phyloP scores from a whole-genome alignment of 1,140 invertebrate genomes.

The Aphaenogaster rudis region DNA sequence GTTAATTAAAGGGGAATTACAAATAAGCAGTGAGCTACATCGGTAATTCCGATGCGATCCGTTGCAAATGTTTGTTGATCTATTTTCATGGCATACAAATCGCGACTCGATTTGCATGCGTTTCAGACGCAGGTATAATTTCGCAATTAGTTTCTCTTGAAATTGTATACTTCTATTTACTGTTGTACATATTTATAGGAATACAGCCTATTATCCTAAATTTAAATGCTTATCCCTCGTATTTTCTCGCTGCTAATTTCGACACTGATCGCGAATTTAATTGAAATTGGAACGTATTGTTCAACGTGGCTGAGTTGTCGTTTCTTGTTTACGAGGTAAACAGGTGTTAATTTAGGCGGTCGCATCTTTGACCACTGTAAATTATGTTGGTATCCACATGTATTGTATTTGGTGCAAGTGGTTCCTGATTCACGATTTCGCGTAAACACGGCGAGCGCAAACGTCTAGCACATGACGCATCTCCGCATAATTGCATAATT shows the following conservation, averaged over 20 bases:
- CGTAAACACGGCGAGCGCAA: neutral
- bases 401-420: neutral
- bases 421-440: neutral
- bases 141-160: constrained; percentile 14
- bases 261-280: constrained; percentile 4
- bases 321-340: neutral
- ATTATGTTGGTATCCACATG: neutral
- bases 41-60: constrained; percentile 9
- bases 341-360: neutral
- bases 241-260: constrained; percentile 12
- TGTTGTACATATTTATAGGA: neutral
- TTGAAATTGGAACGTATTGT: neutral
- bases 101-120: constrained; percentile 29
- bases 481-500: neutral
- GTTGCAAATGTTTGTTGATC: constrained; percentile 39
- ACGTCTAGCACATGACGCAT: neutral
- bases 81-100: constrained; percentile 45
- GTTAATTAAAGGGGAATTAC: constrained; percentile 45
- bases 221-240: neutral
- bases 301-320: neutral
- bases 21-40: neutral
- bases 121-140: constrained; percentile 27
- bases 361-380: constrained; percentile 6
- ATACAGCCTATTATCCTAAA: neutral
- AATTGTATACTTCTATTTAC: neutral